These are phyloP conservation scores for Epinotia brunnichana DNA, from an alignment of 2,888 invertebrate species.

Conservation along the genomic window DNA sequence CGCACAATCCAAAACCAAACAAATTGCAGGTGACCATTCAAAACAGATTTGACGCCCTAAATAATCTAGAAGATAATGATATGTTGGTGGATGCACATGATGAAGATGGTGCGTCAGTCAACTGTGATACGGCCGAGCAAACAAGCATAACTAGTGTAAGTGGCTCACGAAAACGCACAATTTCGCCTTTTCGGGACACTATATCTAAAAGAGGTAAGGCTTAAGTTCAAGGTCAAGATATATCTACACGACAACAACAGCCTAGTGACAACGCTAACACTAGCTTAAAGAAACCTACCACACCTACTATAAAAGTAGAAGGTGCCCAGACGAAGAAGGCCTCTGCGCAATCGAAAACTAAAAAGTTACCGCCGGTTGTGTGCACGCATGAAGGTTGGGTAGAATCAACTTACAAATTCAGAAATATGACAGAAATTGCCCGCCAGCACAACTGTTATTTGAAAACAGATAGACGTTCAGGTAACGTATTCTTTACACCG, in stretches of 20 bases:
- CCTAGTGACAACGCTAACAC: background rate
- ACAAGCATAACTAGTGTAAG: background rate
- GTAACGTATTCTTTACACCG: background rate
- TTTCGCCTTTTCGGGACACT: background rate
- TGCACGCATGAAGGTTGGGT: slow-evolving; percentile 2
- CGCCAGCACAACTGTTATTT: background rate
- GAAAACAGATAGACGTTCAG: background rate
- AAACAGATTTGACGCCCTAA: slow-evolving; percentile 1
- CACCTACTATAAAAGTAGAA: background rate
- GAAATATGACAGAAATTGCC: slow-evolving; percentile 3
- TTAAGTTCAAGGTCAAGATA: background rate
- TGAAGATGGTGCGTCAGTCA: background rate
- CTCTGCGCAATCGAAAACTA: background rate
- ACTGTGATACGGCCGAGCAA: background rate
- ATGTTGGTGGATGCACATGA: background rate
- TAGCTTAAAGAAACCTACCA: background rate
- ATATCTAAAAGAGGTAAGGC: background rate
- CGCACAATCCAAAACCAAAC: background rate
- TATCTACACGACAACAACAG: background rate
- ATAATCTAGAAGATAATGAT: background rate
- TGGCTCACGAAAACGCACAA: background rate
- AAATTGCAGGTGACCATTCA: background rate
- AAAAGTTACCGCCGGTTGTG: background rate
- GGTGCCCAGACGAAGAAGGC: background rate
- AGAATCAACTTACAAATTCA: background rate